A percentile compares a stretch with the other conserved stretches of the same genome.
Evolutionary conservation across 1,140 invertebrate genomes (phyloP).

Genomic region (Eriocheir sinensis): DNA sequence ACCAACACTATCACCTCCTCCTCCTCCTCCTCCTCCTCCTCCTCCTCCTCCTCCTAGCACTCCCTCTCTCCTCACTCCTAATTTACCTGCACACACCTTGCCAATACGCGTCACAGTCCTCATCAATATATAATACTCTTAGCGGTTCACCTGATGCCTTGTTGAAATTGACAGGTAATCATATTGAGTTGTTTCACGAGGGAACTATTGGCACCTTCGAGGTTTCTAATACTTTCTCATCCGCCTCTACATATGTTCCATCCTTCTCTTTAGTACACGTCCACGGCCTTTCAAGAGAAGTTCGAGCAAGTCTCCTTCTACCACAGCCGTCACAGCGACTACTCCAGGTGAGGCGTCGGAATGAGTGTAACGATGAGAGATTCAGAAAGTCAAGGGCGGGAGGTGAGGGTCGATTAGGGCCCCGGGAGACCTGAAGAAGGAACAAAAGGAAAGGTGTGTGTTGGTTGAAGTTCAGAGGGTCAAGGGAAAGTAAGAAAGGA

Average conservation of each 20-base stretch:
- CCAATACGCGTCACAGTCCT: neutral
- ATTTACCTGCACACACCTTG: neutral
- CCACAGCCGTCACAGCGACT: conserved; percentile 51
- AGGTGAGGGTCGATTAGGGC: neutral
- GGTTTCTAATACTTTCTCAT: neutral
- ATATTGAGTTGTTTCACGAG: neutral
- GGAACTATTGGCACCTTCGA: neutral
- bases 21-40: neutral
- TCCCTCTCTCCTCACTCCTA: neutral
- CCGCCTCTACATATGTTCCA: neutral
- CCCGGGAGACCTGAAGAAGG: neutral
- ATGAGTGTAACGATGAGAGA: neutral
- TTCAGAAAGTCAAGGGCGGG: neutral
- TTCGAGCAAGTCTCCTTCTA: conserved; percentile 70
- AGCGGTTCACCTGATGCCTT: neutral
- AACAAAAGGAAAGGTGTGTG: neutral
- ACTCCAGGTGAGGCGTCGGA: conserved; percentile 47
- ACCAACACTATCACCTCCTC: neutral
- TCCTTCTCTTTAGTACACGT: conserved; percentile 47
- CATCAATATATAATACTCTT: neutral
- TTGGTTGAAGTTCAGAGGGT: neutral
- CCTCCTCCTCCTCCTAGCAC: neutral
- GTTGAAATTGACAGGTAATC: neutral
- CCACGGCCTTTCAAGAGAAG: conserved; percentile 34
- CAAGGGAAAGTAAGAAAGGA: neutral